A percentile compares a stretch with the other conserved stretches of the same genome.
Evolutionary conservation across 2,888 invertebrate species (phyloP).

Genomic region (Pantelozetes paolii): DNA sequence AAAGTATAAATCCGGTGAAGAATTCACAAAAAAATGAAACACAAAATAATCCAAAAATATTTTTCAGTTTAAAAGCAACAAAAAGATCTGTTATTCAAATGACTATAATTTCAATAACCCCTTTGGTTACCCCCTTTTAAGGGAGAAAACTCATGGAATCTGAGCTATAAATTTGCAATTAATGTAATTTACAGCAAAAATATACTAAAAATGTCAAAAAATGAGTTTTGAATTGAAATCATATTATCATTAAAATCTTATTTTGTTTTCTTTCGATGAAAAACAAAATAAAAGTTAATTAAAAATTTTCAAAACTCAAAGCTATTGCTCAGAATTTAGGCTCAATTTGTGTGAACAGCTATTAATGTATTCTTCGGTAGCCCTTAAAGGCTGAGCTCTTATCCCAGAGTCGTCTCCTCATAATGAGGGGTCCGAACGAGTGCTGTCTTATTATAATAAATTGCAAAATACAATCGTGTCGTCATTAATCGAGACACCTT

Average conservation of each 20-base stretch:
- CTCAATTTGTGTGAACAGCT: neutral
- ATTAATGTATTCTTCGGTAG: slow-evolving; percentile 7
- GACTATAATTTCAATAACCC: too few species aligned
- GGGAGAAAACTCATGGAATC: neutral
- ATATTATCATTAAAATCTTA: neutral
- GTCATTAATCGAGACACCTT: slow-evolving; percentile 33
- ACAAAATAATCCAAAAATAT: too few species aligned
- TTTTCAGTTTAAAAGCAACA: too few species aligned
- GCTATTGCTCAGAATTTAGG: neutral
- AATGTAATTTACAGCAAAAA: neutral
- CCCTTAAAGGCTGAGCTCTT: neutral
- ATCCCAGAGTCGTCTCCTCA: neutral
- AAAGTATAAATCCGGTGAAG: too few species aligned
- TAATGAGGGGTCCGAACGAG: slow-evolving; percentile 16
- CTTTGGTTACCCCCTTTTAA: too few species aligned
- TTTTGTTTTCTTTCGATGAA: neutral
- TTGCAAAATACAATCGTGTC: slow-evolving; percentile 16
- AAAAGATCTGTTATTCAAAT: too few species aligned
- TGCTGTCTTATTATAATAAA: slow-evolving; percentile 14
- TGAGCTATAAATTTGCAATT: neutral
- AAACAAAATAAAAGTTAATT: neutral
- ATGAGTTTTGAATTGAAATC: neutral
- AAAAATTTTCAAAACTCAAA: neutral
- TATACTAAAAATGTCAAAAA: neutral
- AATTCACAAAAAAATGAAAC: too few species aligned